These are phyloP conservation scores for Athene cunicularia DNA, from an alignment of 2,113 vertebrate species.

Conservation along the genomic window DNA sequence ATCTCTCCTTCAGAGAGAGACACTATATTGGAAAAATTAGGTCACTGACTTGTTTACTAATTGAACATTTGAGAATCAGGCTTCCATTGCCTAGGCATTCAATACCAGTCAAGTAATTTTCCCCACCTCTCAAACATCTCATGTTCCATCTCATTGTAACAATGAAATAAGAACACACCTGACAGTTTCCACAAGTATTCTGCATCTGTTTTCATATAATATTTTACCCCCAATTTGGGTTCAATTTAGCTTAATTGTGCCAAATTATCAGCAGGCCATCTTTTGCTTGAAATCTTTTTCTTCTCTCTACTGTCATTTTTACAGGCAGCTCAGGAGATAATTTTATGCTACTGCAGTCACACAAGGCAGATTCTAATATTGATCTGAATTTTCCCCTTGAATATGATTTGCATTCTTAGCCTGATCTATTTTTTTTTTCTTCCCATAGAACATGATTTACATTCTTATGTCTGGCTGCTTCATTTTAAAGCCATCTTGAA, in stretches of 20 bases:
- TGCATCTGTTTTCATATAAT: constrained; percentile 5
- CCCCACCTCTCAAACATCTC: background rate
- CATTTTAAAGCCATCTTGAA: constrained; percentile 63
- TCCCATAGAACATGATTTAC: constrained; percentile 67
- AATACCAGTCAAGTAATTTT: background rate
- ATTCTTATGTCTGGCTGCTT: constrained; percentile 58
- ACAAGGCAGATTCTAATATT: constrained; percentile 70
- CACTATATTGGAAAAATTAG: background rate
- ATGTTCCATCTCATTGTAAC: background rate
- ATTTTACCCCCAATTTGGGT: background rate
- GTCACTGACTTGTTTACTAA: background rate
- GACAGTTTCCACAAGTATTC: background rate
- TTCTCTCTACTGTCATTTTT: constrained; percentile 28
- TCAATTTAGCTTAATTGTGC: constrained; percentile 22
- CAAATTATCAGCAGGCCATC: constrained; percentile 34
- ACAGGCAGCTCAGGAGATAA: constrained; percentile 53
- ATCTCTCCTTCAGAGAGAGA: background rate
- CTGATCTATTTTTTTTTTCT: constrained; percentile 18
- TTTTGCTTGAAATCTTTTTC: constrained; percentile 14
- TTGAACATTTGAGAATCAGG: background rate
- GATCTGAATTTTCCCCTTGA: constrained; percentile 64
- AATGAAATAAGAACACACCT: background rate
- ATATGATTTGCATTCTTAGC: constrained; percentile 70
- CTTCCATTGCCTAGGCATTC: background rate
- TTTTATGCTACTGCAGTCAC: constrained; percentile 61